Evolutionary conservation across 2,888 invertebrate species (phyloP).

Genomic region (Parnassius glacialis): DNA sequence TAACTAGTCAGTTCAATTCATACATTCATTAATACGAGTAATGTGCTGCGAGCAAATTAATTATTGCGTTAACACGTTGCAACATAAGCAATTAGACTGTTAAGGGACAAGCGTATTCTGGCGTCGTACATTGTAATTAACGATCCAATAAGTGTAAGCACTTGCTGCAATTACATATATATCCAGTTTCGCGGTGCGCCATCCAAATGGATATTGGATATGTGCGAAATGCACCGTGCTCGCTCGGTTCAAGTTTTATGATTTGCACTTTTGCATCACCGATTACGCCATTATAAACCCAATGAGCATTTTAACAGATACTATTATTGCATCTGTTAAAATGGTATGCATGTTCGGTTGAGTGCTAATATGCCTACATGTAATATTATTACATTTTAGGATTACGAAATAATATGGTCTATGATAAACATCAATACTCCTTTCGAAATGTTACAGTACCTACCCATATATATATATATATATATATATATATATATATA

Average conservation of each 20-base stretch:
- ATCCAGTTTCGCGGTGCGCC: conserved; percentile 11
- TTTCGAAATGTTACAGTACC: too few relatives aligned
- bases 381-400: too few relatives aligned
- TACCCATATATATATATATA: too few relatives aligned
- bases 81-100: conserved; percentile 32
- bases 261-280: background rate
- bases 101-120: conserved; percentile 27
- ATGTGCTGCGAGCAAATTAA: conserved; percentile 30
- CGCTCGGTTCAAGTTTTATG: conserved; percentile 7
- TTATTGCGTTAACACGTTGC: conserved; percentile 31
- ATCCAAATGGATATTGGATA: conserved; percentile 6
- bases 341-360: too few relatives aligned
- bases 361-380: too few relatives aligned
- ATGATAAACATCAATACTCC: too few relatives aligned
- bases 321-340: too few relatives aligned
- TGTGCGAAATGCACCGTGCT: conserved; percentile 18
- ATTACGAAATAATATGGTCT: too few relatives aligned
- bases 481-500: too few relatives aligned
- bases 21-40: conserved; percentile 35
- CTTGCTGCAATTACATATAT: conserved; percentile 26
- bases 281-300: background rate
- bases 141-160: conserved; percentile 27
- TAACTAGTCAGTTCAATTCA: conserved; percentile 27
- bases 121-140: conserved; percentile 32
- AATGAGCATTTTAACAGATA: too few relatives aligned